phyloP scores from a whole-genome alignment of 2,888 invertebrate genomes.

The Apamea anceps region DNA sequence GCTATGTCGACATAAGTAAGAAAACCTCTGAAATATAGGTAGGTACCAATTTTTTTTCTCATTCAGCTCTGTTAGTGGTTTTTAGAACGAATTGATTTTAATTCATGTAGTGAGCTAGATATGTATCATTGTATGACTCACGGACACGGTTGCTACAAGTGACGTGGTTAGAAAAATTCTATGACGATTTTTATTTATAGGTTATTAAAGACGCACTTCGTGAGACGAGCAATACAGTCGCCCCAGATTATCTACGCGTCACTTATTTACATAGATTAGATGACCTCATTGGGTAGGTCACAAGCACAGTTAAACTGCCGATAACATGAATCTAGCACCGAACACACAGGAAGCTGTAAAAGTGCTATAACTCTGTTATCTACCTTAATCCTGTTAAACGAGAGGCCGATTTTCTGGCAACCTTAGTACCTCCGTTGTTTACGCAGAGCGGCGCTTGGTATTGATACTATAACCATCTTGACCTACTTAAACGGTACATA shows the following conservation, averaged over 20 bases:
- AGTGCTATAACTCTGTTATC: neutral
- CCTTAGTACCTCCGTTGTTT: slow-evolving; percentile 29
- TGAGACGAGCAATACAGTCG: neutral
- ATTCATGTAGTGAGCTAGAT: neutral
- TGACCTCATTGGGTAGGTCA: slow-evolving; percentile 50
- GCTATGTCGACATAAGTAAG: neutral
- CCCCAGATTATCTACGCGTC: slow-evolving; percentile 21
- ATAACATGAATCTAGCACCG: slow-evolving; percentile 42
- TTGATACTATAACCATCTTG: slow-evolving; percentile 76
- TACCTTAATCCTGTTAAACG: slow-evolving; percentile 23
- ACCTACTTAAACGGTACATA: slow-evolving; percentile 55
- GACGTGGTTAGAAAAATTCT: slow-evolving; percentile 16
- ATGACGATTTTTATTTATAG: slow-evolving; percentile 7
- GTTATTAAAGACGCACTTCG: slow-evolving; percentile 3
- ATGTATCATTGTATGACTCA: slow-evolving; percentile 12
- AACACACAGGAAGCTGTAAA: slow-evolving; percentile 40
- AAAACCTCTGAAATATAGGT: slow-evolving; percentile 13
- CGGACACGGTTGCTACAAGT: neutral
- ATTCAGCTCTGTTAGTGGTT: neutral
- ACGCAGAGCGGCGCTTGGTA: slow-evolving; percentile 63
- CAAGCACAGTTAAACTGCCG: slow-evolving; percentile 35
- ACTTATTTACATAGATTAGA: slow-evolving; percentile 36
- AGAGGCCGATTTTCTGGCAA: slow-evolving; percentile 40
- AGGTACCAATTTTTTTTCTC: neutral
- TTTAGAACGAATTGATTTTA: slow-evolving; percentile 2